These are phyloP conservation scores for Cinclus cinclus DNA, from an alignment of 2,113 vertebrate species.

Conservation along the genomic window DNA sequence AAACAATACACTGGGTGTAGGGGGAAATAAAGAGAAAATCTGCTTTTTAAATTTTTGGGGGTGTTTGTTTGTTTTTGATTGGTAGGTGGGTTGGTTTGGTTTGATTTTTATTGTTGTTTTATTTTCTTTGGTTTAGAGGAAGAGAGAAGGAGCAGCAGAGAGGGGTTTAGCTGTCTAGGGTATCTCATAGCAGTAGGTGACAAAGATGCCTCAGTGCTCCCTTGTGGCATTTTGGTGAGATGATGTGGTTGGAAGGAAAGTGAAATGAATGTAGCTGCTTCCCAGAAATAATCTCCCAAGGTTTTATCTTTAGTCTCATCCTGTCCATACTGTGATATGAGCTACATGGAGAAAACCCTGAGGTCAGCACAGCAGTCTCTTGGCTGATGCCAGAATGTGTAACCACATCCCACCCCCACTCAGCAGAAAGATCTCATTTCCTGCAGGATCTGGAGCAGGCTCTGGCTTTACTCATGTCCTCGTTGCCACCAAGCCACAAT, in stretches of 20 bases:
- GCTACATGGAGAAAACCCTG: not conserved
- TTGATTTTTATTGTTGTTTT: not conserved
- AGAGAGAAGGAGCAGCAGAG: not conserved
- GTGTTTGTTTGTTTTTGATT: not conserved
- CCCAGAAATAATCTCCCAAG: not conserved
- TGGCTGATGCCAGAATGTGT: not conserved
- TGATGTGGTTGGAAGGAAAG: not conserved
- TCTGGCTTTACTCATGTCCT: not conserved
- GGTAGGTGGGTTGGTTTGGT: not conserved
- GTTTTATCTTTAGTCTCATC: not conserved
- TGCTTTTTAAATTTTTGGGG: rapidly evolving
- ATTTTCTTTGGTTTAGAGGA: not conserved
- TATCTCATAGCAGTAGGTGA: not conserved
- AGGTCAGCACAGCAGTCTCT: not conserved
- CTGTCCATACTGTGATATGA: not conserved
- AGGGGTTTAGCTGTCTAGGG: not conserved
- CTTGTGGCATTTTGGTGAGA: not conserved
- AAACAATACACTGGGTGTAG: not conserved
- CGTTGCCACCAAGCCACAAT: rapidly evolving
- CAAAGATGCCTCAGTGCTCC: not conserved
- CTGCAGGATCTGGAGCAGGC: not conserved
- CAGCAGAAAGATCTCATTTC: not conserved
- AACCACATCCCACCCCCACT: not conserved
- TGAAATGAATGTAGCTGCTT: not conserved
- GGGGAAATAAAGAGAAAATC: not conserved